Percentiles rank a stretch among this genome's conserved stretches.
phyloP scores from a whole-genome alignment of 23 tunicate genomes.

The Clavelina lepadiformis region DNA sequence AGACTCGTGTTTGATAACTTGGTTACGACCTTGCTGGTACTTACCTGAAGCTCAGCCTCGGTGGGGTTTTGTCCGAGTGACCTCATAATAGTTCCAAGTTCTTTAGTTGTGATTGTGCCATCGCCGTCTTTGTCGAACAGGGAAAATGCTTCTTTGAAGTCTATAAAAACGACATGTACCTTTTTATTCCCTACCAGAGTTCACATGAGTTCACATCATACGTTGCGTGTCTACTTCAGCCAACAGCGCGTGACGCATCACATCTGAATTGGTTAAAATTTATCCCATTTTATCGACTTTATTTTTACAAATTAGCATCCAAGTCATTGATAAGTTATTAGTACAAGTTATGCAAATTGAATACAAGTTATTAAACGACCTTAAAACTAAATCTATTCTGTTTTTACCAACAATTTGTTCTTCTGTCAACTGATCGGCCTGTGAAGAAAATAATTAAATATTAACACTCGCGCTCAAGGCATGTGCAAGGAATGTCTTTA shows the following conservation, averaged over 20 bases:
- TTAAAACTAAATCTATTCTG: not conserved
- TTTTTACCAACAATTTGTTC: constrained; percentile 71
- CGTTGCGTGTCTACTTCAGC: no score
- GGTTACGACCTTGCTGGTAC: no score
- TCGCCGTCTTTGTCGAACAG: constrained; percentile 98
- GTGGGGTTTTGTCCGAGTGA: constrained; percentile 97
- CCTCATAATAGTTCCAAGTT: constrained; percentile 96
- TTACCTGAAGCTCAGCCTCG: constrained; percentile 91
- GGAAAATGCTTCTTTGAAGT: constrained; percentile 98
- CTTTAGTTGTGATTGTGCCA: constrained; percentile 97
- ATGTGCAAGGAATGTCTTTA: no score
- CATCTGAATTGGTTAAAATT: no score
- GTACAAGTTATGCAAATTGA: no score
- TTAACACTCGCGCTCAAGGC: no score
- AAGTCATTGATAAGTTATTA: not conserved
- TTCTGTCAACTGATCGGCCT: constrained; percentile 85
- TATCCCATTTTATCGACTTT: not conserved
- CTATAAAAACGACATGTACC: no score
- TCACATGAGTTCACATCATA: no score
- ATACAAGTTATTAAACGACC: no score
- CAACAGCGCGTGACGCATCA: no score
- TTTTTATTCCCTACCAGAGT: no score
- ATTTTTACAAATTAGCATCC: not conserved
- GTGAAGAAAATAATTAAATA: constrained; percentile 17
- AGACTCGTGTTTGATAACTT: no score